A percentile compares a stretch with the other conserved stretches of the same genome.
These are phyloP conservation scores for Sebastes taczanowskii DNA, from an alignment of 2,797 vertebrate genomes.

Conservation along the genomic window DNA sequence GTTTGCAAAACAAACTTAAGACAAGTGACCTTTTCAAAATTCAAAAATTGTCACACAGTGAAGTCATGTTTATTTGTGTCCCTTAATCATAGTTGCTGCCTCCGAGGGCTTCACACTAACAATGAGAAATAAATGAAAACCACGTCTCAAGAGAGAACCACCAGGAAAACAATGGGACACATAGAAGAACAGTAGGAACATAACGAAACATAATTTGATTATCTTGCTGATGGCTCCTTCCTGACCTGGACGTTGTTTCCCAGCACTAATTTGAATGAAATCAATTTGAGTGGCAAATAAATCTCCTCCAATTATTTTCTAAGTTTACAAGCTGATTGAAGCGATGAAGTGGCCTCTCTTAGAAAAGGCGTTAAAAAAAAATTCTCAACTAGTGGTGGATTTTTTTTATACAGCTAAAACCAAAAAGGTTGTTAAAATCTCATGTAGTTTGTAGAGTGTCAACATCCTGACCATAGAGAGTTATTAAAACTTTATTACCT, in stretches of 20 bases:
- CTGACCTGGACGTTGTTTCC: background rate
- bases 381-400: background rate
- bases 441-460: background rate
- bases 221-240: background rate
- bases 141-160: background rate
- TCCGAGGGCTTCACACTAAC: background rate
- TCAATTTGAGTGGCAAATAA: background rate
- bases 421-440: background rate
- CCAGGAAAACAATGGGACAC: background rate
- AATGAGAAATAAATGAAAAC: background rate
- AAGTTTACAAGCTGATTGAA: background rate
- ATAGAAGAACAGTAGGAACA: background rate
- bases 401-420: background rate
- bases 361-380: background rate
- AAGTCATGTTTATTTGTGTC: background rate
- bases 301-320: background rate
- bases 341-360: background rate
- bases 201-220: background rate
- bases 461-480: background rate
- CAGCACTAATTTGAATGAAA: constrained; percentile 5
- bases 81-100: background rate
- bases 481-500: background rate
- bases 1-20: background rate
- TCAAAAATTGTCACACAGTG: background rate
- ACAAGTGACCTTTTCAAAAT: background rate